Base-by-base conservation (phyloP, 1,140 invertebrate genomes). In the Matsumurasca onukii region DNA sequence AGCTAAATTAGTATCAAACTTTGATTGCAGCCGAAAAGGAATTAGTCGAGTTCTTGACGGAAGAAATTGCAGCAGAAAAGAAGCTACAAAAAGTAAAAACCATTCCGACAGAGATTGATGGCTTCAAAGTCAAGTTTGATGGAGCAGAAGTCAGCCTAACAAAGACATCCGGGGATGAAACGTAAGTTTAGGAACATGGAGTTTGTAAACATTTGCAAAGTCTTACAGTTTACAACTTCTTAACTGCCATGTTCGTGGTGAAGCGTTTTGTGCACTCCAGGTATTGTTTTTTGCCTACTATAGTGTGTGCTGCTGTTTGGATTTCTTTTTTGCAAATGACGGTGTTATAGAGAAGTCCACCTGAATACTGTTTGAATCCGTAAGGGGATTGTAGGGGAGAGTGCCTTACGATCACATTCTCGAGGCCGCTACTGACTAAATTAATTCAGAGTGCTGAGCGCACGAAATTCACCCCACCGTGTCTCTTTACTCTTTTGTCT, bases 51-150 rank as follows among this genome's bases (percentile, higher is more conserved):
- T 96, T 95, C 76, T 79, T 97, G 0, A 88, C 88, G 2, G 92
- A 96, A 78, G 94, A 97, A 82, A 95, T 97, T 69, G 82, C 90
- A 62, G 89, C 91, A 0, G 94, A 97, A 78, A 89, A 88, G 70
- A 93, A 94, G 78, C 85, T 89, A 9, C 88, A 89, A 72, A 92
- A 92, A 78, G 75, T 85, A 1, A 89, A 89, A 77, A 85, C 84
- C 0, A 84, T 93, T 72, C 90, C 91, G 2, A 84, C 85, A n/a
- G 87, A 88, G 74, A 71, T 96, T 25, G 88, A 91, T 24, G 92
- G 89, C 0, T 97, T 95, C 76, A 82, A 85, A 72, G 87, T 94
- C 0, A 86, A 86, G 62, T 80, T 89, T 0, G 83, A 91, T 76
- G 90, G 91, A 17, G 86, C 93, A 52, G 89, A 95, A 75, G 87